Conservation (phyloP, 2,797 vertebrate species). For the Myiothlypis coronata region DNA sequence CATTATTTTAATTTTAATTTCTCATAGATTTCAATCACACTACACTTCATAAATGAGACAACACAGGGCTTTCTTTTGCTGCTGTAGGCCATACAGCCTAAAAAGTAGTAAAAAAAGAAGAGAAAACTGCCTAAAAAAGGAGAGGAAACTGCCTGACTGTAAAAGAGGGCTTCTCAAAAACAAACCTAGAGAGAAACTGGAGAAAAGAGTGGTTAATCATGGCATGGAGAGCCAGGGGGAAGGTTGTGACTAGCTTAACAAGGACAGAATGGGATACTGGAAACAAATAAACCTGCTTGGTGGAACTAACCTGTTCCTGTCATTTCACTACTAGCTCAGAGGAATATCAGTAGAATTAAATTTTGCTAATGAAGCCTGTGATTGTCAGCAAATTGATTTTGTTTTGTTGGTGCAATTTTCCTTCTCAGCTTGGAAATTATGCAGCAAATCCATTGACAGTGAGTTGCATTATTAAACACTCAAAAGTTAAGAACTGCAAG, state of each 20-base stretch:
- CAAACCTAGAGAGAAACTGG: neutral
- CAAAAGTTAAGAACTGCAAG: constrained; percentile 42
- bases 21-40: neutral
- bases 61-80: neutral
- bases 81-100: neutral
- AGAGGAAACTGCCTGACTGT: neutral
- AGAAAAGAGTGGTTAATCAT: neutral
- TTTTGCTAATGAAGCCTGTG: neutral
- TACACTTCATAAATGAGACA: neutral
- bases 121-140: neutral
- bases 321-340: neutral
- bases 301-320: neutral
- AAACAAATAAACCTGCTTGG: neutral
- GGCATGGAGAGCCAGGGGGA: neutral
- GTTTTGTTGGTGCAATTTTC: neutral
- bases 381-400: neutral
- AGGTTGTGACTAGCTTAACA: neutral
- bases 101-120: neutral
- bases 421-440: neutral
- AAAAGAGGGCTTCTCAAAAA: neutral
- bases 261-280: neutral
- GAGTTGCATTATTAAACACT: constrained; percentile 5
- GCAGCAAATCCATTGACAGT: neutral
- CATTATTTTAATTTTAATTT: neutral
- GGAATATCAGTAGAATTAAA: neutral